These are phyloP conservation scores for Lordiphosa fenestrarum DNA, from an alignment of 2,888 invertebrate species.

Conservation along the genomic window DNA sequence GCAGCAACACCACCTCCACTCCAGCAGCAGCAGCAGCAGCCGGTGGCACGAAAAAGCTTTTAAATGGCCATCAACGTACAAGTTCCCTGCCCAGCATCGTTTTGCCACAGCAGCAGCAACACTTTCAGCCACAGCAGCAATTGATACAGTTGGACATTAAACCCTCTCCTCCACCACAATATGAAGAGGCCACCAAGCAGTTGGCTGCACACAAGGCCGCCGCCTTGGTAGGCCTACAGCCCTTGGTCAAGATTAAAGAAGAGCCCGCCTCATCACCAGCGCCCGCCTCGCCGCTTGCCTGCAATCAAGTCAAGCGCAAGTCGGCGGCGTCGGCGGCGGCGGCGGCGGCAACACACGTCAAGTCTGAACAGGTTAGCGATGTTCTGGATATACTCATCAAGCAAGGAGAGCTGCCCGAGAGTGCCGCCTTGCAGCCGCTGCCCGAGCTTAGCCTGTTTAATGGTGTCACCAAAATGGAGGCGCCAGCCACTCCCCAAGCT, in stretches of 20 bases:
- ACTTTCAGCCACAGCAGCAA: constrained; percentile 49
- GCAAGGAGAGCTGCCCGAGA: constrained; percentile 94
- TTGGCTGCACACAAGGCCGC: constrained; percentile 78
- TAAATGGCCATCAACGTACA: constrained; percentile 81
- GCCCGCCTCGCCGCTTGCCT: not conserved
- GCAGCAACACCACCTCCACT: constrained; percentile 30
- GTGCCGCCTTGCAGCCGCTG: constrained; percentile 81
- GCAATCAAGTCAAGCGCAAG: constrained; percentile 43
- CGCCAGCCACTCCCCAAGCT: constrained; percentile 52
- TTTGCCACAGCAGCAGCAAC: constrained; percentile 77
- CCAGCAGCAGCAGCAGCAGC: constrained; percentile 11
- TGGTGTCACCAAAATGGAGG: constrained; percentile 64
- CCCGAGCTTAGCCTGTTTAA: constrained; percentile 53
- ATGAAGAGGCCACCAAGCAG: constrained; percentile 86
- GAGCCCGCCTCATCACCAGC: constrained; percentile 49
- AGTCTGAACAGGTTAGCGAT: constrained; percentile 83
- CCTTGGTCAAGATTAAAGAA: constrained; percentile 73
- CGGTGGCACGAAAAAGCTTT: constrained; percentile 78
- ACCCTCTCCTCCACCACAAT: constrained; percentile 86
- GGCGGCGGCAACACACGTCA: constrained; percentile 45
- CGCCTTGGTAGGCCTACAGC: constrained; percentile 37
- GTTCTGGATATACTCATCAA: constrained; percentile 96
- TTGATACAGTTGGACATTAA: constrained; percentile 77
- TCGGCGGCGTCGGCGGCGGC: constrained; percentile 3
- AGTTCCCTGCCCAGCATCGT: constrained; percentile 84